Conservation (phyloP, 2,888 invertebrate genomes). For the Tromatobia lineatoria region DNA sequence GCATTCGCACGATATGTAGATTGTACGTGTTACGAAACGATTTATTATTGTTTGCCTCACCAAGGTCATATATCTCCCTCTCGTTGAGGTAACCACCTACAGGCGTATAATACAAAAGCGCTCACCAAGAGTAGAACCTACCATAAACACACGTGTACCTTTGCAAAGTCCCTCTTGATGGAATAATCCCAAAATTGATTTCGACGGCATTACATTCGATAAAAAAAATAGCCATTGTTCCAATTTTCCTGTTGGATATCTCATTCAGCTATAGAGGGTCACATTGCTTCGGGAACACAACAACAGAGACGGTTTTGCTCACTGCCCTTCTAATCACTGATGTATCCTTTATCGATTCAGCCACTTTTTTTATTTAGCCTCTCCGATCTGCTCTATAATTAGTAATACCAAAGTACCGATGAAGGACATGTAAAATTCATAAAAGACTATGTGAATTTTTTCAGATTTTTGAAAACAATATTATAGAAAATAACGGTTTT, state of each 20-base stretch:
- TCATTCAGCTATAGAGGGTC: background rate
- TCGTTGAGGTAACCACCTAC: conserved; percentile 43
- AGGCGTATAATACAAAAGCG: background rate
- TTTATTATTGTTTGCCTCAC: conserved; percentile 75
- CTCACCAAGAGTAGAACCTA: background rate
- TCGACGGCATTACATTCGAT: background rate
- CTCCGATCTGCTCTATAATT: no score
- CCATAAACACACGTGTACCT: background rate
- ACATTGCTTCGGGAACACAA: conserved; percentile 7
- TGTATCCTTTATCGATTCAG: no score
- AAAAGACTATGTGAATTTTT: no score
- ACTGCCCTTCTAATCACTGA: no score
- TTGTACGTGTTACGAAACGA: conserved; percentile 75
- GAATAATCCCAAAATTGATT: conserved; percentile 7
- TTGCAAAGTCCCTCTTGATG: background rate
- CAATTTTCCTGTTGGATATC: conserved; percentile 48
- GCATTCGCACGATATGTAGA: conserved; percentile 55
- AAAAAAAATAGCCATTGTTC: conserved; percentile 48
- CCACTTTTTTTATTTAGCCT: no score
- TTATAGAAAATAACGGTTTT: no score
- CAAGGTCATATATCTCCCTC: conserved; percentile 70
- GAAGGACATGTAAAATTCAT: no score
- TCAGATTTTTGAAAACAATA: no score
- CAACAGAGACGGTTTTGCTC: background rate
- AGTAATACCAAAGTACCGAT: no score